Base-by-base conservation (phyloP, 2,797 vertebrate species). In the Ibycter americanus region DNA sequence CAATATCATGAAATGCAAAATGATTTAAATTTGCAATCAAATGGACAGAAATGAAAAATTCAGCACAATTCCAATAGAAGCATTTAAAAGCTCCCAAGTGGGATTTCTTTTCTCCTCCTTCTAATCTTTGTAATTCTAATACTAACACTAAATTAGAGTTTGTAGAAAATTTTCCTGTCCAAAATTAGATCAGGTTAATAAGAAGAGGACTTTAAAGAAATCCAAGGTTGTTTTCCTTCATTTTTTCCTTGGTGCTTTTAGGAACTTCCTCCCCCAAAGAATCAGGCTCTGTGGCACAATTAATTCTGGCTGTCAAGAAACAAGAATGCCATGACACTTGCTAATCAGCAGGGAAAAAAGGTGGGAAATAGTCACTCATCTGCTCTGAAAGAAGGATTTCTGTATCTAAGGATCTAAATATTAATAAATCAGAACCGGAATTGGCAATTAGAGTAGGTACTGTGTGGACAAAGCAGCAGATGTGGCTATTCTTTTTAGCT, bases 1-100 rank as follows among this genome's bases (percentile, higher is more conserved):
- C 66, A 83, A 83, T 87, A 93, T 86, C 40, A 94, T 87, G 89
- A 98, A 97, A 97, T 79, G 85, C 18, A 95, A 95, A 91, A 91
- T 92, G 40, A 97, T 97, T 98, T 98, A 96, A 92, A 96, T 97
- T 97, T 97, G 94, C 82, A 93, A 93, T 97, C 83, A 95, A 93
- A 95, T 46, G 29, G 71, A 91, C 74, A 97, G 76, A 97, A 93
- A 97, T 86, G 13, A 97, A 98, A 94, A 79, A 96, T 44, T 71
- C 87, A 90, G 29, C 49, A 68, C n/a, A 92, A 89, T 91, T 96
- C 95, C 55, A 63, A 62, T 5, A 93, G 91, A 94, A 96, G 31
- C 47, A 92, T 81, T 95, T 93, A 97, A 96, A 89, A 93, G 84
- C 65, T 97, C 81, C 73, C 80, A 67, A 76, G 63, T 74, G 83